Conservation (phyloP, 2,113 vertebrate genomes). For the Channa argus region DNA sequence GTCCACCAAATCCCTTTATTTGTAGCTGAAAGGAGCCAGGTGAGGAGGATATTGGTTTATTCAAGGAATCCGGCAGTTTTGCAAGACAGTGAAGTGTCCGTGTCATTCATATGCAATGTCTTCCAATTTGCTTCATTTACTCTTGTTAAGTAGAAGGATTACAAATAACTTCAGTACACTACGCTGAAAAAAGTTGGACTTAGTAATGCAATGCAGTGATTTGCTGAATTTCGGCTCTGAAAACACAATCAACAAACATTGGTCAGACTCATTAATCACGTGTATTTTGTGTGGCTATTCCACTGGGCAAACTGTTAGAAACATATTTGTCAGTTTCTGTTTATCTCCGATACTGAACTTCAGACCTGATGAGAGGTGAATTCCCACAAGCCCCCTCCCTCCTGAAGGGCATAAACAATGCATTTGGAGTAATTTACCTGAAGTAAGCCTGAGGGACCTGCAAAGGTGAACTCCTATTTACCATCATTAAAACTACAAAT, state of each 20-base stretch:
- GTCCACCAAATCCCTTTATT: slow-evolving; percentile 65
- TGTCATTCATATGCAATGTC: slow-evolving; percentile 51
- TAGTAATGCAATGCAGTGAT: background rate
- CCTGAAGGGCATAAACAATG: slow-evolving; percentile 80
- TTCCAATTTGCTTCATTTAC: slow-evolving; percentile 2
- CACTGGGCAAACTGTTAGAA: slow-evolving; percentile 48
- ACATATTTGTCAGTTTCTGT: slow-evolving; percentile 67
- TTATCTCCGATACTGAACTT: slow-evolving; percentile 67
- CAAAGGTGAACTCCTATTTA: slow-evolving; percentile 83
- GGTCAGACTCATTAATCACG: slow-evolving; percentile 51
- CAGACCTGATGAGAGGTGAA: slow-evolving; percentile 72
- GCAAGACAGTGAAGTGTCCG: slow-evolving; percentile 45
- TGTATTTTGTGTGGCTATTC: slow-evolving; percentile 47
- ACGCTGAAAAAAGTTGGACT: background rate
- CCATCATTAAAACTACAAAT: slow-evolving; percentile 85
- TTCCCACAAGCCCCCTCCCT: slow-evolving; percentile 71
- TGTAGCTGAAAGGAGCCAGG: slow-evolving; percentile 68
- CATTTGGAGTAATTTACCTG: slow-evolving; percentile 82
- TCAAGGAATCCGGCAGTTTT: slow-evolving; percentile 48
- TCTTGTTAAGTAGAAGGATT: slow-evolving; percentile 18
- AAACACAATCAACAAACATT: slow-evolving; percentile 29
- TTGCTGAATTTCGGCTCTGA: background rate
- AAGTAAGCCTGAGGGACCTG: slow-evolving; percentile 79
- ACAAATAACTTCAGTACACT: background rate
- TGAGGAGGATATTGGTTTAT: slow-evolving; percentile 64